phyloP scores from a whole-genome alignment of 2,888 invertebrate genomes.

The Eupithecia abbreviata region DNA sequence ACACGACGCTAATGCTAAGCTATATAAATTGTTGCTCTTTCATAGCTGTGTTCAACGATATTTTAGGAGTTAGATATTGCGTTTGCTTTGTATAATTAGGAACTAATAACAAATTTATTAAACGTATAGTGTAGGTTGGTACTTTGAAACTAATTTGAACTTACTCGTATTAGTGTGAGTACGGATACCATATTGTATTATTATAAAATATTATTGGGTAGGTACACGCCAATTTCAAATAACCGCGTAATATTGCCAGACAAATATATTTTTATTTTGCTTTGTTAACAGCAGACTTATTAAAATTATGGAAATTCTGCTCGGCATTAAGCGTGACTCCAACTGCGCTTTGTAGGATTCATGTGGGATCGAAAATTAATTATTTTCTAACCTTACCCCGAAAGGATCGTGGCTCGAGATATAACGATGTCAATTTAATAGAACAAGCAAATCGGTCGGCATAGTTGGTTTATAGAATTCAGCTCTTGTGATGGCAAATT shows the following conservation, averaged over 20 bases:
- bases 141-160: not conserved
- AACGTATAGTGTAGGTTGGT: not conserved
- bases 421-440: constrained; percentile 14
- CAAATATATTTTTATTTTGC: not conserved
- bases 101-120: not conserved
- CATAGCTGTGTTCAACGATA: not conserved
- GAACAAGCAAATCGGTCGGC: not conserved
- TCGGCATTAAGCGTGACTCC: constrained; percentile 13
- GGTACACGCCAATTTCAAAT: not conserved
- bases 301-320: constrained; percentile 10
- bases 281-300: constrained; percentile 10
- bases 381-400: constrained; percentile 14
- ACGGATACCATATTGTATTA: not conserved
- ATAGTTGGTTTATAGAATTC: constrained; percentile 2
- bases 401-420: not conserved
- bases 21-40: not conserved
- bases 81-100: not conserved
- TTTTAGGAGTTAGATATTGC: not conserved
- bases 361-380: not conserved
- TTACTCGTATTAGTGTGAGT: not conserved
- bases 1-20: not conserved
- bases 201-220: not conserved
- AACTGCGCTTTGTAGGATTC: constrained; percentile 5
- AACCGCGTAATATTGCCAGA: not conserved
- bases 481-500: constrained; percentile 12